Base-by-base conservation (phyloP, 37 sponge, comb jelly and placozoan genomes). In the Beroe forskalii region DNA sequence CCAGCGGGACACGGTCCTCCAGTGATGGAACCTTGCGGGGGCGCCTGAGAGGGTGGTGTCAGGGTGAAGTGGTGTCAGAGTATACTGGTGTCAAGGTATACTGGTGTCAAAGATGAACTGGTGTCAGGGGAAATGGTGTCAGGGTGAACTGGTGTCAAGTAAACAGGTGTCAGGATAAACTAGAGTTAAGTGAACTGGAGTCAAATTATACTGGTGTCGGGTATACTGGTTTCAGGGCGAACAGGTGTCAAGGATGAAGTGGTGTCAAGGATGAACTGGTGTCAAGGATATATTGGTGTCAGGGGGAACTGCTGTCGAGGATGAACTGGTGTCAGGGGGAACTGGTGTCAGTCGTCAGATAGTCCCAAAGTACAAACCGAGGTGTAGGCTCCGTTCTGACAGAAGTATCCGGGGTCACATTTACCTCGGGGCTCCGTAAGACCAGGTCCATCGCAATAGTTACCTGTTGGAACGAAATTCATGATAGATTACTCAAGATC, bases 401-500 rank as follows among this genome's bases (percentile, higher is more conserved):
- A 91, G 92, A 62, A 91, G 41, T 90, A 91, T 22, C 92, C 92
- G 20, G 92, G 76, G 61, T 76, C 89, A 61, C 92, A 91, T 14
- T 62, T 24, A 60, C 92, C 92, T 19, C 63, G 33, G 1, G 92
- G 92, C 55, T 60, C 83, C 0, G 80, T 67, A 4, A 91, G 86
- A 44, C 91, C 91, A 8, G 86, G 76, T 20, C 62, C 61, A 60
- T 91, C 83, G 35, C 91, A 91, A 60, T 86, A 91, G 9, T 61
- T 60, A 14, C 91, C 91, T 60, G 67, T n/a, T n/a, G n/a, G n/a
- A n/a, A n/a, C n/a, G n/a, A n/a, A n/a, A n/a, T n/a, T n/a, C n/a
- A n/a, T n/a, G n/a, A n/a, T n/a, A n/a, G n/a, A n/a, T n/a, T n/a
- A n/a, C n/a, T n/a, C n/a, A n/a, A n/a, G n/a, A n/a, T n/a, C n/a